Evolutionary conservation across 2,888 invertebrate species (phyloP).

Genomic region (Latrodectus elegans): DNA sequence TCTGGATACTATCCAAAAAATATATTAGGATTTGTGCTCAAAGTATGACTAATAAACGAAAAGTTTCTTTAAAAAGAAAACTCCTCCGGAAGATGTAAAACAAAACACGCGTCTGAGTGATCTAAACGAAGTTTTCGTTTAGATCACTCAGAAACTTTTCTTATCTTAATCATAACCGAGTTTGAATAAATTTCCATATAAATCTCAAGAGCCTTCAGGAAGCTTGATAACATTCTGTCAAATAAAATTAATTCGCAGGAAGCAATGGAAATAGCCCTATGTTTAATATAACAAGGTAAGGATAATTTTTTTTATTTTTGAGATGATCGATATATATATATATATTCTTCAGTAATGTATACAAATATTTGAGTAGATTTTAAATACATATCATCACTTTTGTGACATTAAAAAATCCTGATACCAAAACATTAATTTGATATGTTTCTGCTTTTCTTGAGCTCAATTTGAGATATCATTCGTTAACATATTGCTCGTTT

Average conservation of each 20-base stretch:
- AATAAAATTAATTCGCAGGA: not conserved
- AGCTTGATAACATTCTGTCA: not conserved
- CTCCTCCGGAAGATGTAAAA: not conserved
- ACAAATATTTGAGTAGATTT: too few relatives aligned
- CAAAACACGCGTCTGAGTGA: not conserved
- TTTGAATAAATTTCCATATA: not conserved
- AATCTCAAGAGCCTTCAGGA: not conserved
- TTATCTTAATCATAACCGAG: not conserved
- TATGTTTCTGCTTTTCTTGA: too few relatives aligned
- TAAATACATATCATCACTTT: too few relatives aligned
- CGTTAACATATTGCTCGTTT: too few relatives aligned
- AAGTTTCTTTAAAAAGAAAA: not conserved
- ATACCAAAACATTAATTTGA: too few relatives aligned
- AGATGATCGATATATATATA: too few relatives aligned
- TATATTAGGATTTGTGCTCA: not conserved
- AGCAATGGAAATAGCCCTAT: not conserved
- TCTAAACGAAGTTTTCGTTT: too few relatives aligned
- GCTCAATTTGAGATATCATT: too few relatives aligned
- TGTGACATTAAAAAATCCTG: too few relatives aligned
- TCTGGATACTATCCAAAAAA: conserved; percentile 1
- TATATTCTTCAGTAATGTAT: too few relatives aligned
- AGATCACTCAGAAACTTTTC: too few relatives aligned
- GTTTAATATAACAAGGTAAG: not conserved
- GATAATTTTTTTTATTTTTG: not conserved
- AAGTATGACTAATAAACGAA: not conserved